Conservation (phyloP, 2,888 invertebrate genomes). For the Hirudinaria manillensis region DNA sequence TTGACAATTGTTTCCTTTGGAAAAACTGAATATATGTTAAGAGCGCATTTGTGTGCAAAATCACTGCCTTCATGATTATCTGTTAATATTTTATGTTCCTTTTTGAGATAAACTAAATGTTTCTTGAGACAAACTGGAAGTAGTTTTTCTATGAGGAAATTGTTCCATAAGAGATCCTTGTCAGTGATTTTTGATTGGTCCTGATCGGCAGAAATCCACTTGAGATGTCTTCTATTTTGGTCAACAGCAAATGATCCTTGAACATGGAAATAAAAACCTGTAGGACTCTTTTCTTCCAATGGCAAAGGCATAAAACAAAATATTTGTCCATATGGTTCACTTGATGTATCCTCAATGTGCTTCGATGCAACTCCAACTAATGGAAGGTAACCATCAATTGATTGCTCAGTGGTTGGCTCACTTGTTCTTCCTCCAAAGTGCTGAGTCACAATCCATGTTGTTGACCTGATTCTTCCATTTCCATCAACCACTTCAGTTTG, state of each 20-base stretch:
- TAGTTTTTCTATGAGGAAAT: constrained; percentile 44
- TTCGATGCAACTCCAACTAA: constrained; percentile 41
- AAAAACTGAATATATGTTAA: constrained; percentile 34
- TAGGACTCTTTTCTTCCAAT: constrained; percentile 30
- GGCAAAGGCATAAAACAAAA: constrained; percentile 36
- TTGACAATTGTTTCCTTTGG: constrained; percentile 39
- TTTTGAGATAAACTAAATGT: constrained; percentile 38
- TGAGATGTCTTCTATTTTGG: constrained; percentile 34
- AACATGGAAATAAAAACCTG: constrained; percentile 34
- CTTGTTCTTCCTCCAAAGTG: constrained; percentile 26
- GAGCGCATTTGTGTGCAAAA: not conserved
- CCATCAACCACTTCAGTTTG: constrained; percentile 2
- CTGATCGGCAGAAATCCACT: constrained; percentile 30
- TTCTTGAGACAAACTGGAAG: constrained; percentile 43
- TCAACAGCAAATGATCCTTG: constrained; percentile 35
- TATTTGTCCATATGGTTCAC: constrained; percentile 31
- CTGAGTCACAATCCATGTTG: constrained; percentile 29
- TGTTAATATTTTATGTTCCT: constrained; percentile 34
- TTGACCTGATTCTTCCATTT: not conserved
- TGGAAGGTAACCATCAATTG: constrained; percentile 39
- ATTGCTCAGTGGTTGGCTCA: not conserved
- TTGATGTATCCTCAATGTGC: not conserved
- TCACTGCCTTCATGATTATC: constrained; percentile 9
- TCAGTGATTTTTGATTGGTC: constrained; percentile 37
- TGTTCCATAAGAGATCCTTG: constrained; percentile 46